phyloP scores from a whole-genome alignment of 1,140 invertebrate genomes.

The Monochamus saltuarius region DNA sequence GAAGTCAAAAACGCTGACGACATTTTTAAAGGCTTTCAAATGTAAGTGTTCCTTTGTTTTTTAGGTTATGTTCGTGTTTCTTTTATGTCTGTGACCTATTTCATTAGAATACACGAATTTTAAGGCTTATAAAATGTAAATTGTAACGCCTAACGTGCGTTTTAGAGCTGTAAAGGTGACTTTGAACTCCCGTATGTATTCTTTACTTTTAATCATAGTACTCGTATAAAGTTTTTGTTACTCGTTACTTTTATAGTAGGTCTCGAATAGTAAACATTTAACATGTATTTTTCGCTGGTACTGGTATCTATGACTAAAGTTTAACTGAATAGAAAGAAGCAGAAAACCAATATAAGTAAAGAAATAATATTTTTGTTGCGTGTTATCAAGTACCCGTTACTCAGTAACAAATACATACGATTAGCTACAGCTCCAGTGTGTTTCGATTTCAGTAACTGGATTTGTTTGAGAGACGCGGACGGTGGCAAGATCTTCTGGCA shows the following conservation, averaged over 20 bases:
- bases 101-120: background rate
- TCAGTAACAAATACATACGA: too few species aligned
- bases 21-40: constrained; percentile 60
- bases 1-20: constrained; percentile 53
- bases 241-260: background rate
- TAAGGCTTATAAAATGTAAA: too few species aligned
- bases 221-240: too few species aligned
- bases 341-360: background rate
- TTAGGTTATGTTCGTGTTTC: constrained; percentile 8
- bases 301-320: too few species aligned
- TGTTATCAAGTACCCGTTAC: background rate
- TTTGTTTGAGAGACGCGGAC: constrained; percentile 95
- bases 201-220: too few species aligned
- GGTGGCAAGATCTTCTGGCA: constrained; percentile 97
- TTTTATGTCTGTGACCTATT: background rate
- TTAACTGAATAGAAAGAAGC: background rate
- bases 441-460: constrained; percentile 82
- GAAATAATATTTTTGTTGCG: background rate
- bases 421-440: too few species aligned
- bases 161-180: too few species aligned
- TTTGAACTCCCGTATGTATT: too few species aligned
- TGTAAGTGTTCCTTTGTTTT: constrained; percentile 55
- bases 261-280: background rate
- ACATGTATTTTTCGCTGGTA: too few species aligned
- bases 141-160: too few species aligned